phyloP scores from a whole-genome alignment of 1,140 invertebrate genomes.

The Nasonia vitripennis region DNA sequence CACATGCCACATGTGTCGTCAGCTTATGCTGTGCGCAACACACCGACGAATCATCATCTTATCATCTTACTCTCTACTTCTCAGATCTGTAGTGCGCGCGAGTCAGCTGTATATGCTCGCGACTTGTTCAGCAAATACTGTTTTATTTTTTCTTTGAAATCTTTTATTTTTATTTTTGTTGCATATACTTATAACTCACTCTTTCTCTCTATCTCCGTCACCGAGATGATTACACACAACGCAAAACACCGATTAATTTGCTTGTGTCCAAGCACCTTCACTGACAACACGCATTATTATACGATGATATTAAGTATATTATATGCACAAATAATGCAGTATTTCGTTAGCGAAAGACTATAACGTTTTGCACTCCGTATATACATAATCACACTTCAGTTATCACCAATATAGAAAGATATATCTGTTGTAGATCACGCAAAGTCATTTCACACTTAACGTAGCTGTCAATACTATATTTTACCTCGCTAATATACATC shows the following conservation, averaged over 20 bases:
- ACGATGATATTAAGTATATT: neutral
- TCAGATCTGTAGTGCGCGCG: neutral
- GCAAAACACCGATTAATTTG: neutral
- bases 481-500: neutral
- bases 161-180: conserved; percentile 1
- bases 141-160: neutral
- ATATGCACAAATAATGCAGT: conserved; percentile 5
- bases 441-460: conserved; percentile 26
- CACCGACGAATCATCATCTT: conserved; percentile 1
- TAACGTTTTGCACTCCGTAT: conserved; percentile 36
- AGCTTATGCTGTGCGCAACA: neutral
- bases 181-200: neutral
- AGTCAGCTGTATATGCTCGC: neutral
- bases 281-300: neutral
- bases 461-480: neutral
- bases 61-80: conserved; percentile 20
- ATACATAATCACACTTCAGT: conserved; percentile 19
- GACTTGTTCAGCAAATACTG: neutral
- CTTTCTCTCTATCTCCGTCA: neutral
- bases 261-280: conserved; percentile 40
- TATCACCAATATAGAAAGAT: conserved; percentile 21
- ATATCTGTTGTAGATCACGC: conserved; percentile 24
- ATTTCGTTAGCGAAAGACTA: conserved; percentile 13
- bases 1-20: neutral
- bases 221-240: neutral